Percentiles rank a stretch among this genome's conserved stretches.
Evolutionary conservation across 2,113 vertebrate species (phyloP).

Genomic region (Rhabdomys dilectus): DNA sequence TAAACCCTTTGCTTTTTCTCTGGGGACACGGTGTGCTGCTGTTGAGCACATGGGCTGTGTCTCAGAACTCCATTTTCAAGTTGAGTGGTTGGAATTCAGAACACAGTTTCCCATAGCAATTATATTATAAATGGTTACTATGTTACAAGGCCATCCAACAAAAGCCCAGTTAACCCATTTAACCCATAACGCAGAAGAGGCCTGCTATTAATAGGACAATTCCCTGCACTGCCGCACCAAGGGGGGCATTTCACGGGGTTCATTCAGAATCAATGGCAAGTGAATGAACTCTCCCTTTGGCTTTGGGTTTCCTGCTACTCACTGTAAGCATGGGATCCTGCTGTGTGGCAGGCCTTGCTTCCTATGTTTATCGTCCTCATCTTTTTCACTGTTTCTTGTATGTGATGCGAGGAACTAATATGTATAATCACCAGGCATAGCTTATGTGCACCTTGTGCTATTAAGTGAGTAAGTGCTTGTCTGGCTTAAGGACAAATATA

Average conservation of each 20-base stretch:
- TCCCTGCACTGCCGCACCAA: not conserved
- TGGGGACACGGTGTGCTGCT: not conserved
- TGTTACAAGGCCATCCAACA: conserved; percentile 70
- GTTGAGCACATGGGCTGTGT: not conserved
- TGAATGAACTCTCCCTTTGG: conserved; percentile 36
- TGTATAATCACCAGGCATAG: not conserved
- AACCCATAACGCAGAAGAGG: conserved; percentile 68
- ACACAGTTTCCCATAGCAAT: conserved; percentile 65
- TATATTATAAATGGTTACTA: conserved; percentile 77
- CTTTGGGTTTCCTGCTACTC: not conserved
- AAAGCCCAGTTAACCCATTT: conserved; percentile 78
- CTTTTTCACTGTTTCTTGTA: not conserved
- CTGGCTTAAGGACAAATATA: conserved; percentile 76
- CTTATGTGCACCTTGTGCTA: conserved; percentile 14
- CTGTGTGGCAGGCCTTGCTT: not conserved
- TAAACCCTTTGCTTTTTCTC: not conserved
- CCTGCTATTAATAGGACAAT: conserved; percentile 58
- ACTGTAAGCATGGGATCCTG: no score
- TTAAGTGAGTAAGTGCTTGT: conserved; percentile 70
- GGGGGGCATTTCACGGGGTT: not conserved
- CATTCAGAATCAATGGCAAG: conserved; percentile 25
- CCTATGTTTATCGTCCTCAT: not conserved
- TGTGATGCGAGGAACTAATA: conserved; percentile 31
- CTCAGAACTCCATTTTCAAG: conserved; percentile 42
- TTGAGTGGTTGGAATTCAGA: conserved; percentile 66